Conservation (phyloP, 2,888 invertebrate genomes). For the Parthenolecanium corni region DNA sequence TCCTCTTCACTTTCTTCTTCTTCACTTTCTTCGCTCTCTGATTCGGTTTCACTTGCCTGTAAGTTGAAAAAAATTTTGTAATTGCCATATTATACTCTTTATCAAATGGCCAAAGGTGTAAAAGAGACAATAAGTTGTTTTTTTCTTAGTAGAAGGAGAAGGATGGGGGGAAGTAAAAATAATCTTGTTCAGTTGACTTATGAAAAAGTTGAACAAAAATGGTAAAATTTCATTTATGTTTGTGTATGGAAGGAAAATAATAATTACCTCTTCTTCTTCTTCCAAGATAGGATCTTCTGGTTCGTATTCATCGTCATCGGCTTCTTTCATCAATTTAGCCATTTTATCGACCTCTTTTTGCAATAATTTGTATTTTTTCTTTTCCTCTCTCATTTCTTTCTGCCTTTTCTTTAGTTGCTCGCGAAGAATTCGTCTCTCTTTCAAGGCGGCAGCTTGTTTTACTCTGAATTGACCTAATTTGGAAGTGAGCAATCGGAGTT, state of each 20-base stretch:
- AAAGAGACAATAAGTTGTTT: not conserved
- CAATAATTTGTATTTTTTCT: constrained; percentile 66
- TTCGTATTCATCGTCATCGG: constrained; percentile 57
- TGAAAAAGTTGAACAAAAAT: too few relatives aligned
- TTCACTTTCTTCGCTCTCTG: constrained; percentile 49
- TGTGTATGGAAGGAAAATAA: too few relatives aligned
- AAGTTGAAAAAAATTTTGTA: constrained; percentile 10
- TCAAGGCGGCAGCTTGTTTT: constrained; percentile 58
- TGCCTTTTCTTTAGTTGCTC: constrained; percentile 73
- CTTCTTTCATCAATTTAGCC: constrained; percentile 75
- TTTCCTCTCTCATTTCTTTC: constrained; percentile 62
- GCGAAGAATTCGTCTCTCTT: constrained; percentile 64
- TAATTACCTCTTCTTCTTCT: constrained; percentile 40
- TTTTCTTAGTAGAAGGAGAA: not conserved
- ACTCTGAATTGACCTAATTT: constrained; percentile 45
- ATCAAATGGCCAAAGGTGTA: too few relatives aligned
- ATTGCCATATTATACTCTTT: too few relatives aligned
- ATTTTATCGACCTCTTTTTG: constrained; percentile 85
- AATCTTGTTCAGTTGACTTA: too few relatives aligned
- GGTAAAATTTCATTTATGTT: too few relatives aligned
- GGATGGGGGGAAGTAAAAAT: too few relatives aligned
- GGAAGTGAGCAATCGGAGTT: constrained; percentile 53
- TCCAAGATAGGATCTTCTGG: constrained; percentile 53
- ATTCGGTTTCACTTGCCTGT: constrained; percentile 46
- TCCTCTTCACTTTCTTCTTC: constrained; percentile 56